Evolutionary conservation across 2,888 invertebrate genomes (phyloP).

Genomic region (Laspeyria flexula): DNA sequence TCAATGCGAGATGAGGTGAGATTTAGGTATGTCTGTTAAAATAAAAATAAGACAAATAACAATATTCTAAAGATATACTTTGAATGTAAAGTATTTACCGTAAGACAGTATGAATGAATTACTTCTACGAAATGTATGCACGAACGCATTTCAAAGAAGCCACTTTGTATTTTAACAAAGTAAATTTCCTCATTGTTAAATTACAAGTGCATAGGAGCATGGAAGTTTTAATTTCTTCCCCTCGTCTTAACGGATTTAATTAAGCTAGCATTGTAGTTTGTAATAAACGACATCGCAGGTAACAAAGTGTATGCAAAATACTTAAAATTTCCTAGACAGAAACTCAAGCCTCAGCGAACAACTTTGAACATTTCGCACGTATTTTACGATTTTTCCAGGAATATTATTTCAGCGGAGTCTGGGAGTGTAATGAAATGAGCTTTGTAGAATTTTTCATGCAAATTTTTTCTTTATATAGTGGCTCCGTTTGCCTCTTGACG

Average conservation of each 20-base stretch:
- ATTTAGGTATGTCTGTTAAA: too few relatives aligned
- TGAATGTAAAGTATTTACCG: too few relatives aligned
- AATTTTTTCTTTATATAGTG: constrained; percentile 12
- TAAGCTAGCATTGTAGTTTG: constrained; percentile 29
- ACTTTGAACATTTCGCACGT: constrained; percentile 12
- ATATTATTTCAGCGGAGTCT: constrained; percentile 11
- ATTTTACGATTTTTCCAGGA: constrained; percentile 10
- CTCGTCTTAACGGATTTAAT: constrained; percentile 26
- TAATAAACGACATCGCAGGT: constrained; percentile 17
- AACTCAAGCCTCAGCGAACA: background rate
- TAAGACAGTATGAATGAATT: too few relatives aligned
- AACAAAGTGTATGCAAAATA: constrained; percentile 24
- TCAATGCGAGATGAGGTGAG: too few relatives aligned
- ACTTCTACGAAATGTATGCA: too few relatives aligned
- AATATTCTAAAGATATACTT: too few relatives aligned
- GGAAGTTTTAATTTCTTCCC: background rate
- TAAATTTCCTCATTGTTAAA: too few relatives aligned
- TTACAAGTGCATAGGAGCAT: background rate
- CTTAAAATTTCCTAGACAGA: constrained; percentile 2
- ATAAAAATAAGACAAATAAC: too few relatives aligned
- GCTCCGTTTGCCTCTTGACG: constrained; percentile 2
- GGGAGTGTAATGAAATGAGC: constrained; percentile 14
- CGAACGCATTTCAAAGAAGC: background rate
- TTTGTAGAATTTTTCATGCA: constrained; percentile 13
- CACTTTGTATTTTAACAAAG: too few relatives aligned